phyloP scores from a whole-genome alignment of 2,113 vertebrate species.

The Cavia porcellus region DNA sequence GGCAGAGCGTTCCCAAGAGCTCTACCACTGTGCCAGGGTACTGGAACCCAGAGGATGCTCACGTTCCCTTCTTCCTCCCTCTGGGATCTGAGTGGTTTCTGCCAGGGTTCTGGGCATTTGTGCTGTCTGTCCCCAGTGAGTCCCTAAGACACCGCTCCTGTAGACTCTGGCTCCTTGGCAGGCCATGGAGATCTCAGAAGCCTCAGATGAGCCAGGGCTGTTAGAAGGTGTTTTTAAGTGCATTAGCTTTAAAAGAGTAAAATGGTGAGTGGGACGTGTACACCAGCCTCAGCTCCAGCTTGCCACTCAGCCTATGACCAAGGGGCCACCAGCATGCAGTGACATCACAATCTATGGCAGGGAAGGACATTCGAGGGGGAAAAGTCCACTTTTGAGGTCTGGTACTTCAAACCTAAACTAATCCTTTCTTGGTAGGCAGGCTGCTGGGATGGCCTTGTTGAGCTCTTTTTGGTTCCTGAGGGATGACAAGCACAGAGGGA shows the following conservation, averaged over 20 bases:
- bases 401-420: no score
- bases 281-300: no score
- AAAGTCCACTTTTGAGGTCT: background rate
- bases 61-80: background rate
- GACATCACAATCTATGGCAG: rapidly evolving
- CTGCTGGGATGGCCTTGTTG: background rate
- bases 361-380: no score
- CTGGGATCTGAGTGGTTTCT: background rate
- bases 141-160: background rate
- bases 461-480: background rate
- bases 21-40: no score
- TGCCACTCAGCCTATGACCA: no score
- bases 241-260: background rate
- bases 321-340: background rate
- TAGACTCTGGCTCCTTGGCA: background rate
- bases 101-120: background rate
- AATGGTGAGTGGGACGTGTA: background rate
- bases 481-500: background rate
- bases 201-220: background rate
- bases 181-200: background rate
- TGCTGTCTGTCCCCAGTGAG: background rate
- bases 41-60: background rate
- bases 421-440: background rate
- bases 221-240: background rate
- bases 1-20: background rate